Conservation (phyloP, 35 echinoderm and acorn worm species). For the Stichopus chloronotus region DNA sequence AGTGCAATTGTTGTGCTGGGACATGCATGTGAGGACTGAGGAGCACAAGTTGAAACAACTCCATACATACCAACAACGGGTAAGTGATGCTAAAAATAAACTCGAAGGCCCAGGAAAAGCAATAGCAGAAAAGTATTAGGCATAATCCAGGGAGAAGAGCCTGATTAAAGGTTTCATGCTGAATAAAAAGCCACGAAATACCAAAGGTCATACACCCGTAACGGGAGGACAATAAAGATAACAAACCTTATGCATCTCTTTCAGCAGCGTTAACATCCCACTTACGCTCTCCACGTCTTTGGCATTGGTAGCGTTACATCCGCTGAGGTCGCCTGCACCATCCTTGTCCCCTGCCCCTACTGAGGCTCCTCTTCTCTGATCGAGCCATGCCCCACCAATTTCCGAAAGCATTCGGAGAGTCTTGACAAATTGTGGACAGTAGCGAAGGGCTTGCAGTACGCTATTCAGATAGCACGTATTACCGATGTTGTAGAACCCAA, state of each 20-base stretch:
- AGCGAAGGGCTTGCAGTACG: slow-evolving; percentile 76
- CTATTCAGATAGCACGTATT: slow-evolving; percentile 97
- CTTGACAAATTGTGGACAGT: slow-evolving; percentile 79
- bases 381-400: not conserved
- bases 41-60: too few species aligned
- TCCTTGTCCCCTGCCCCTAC: slow-evolving; percentile 12
- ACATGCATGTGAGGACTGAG: too few species aligned
- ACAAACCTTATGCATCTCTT: slow-evolving; percentile 45
- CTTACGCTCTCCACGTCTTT: not conserved
- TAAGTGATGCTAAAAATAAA: too few species aligned
- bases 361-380: not conserved
- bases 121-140: too few species aligned
- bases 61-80: too few species aligned
- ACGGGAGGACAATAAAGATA: not conserved
- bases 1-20: too few species aligned
- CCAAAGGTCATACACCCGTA: too few species aligned
- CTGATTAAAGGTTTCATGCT: too few species aligned
- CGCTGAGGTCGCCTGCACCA: not conserved
- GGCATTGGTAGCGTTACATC: not conserved
- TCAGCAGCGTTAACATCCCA: not conserved
- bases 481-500: slow-evolving; percentile 89
- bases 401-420: slow-evolving; percentile 17
- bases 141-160: too few species aligned
- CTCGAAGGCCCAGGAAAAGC: too few species aligned
- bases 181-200: too few species aligned